Conservation (phyloP, 2,797 vertebrate genomes). For the Enteromius paludinosus region DNA sequence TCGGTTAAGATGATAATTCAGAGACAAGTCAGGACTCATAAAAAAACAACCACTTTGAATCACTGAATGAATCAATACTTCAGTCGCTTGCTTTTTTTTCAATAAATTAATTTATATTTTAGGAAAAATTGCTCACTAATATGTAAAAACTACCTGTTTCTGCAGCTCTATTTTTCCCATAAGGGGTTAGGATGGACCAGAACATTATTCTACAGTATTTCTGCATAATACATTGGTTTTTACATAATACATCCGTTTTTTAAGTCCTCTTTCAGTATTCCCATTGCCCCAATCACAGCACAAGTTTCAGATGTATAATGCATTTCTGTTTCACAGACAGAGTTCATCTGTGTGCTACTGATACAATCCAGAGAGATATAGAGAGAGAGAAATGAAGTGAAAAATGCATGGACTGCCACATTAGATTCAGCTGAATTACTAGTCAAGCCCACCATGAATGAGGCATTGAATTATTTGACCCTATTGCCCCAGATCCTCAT, state of each 20-base stretch:
- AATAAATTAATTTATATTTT: neutral
- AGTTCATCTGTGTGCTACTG: neutral
- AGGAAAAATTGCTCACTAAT: neutral
- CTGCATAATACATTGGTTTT: neutral
- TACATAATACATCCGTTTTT: neutral
- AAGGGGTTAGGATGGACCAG: neutral
- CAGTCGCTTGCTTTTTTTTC: neutral
- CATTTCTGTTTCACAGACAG: conserved; percentile 7
- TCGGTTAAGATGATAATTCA: too few relatives aligned
- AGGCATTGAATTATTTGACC: conserved; percentile 62
- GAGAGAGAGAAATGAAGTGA: conserved; percentile 68
- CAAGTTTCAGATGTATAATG: neutral
- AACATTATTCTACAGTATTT: neutral
- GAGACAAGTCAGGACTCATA: too few relatives aligned
- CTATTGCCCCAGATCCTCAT: conserved; percentile 49
- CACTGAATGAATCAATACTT: neutral
- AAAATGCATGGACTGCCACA: conserved; percentile 70
- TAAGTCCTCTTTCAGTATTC: neutral
- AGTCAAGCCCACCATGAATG: conserved; percentile 64
- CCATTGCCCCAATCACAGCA: neutral
- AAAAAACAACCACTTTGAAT: too few relatives aligned
- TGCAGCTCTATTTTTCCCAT: neutral
- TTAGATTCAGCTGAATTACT: conserved; percentile 70
- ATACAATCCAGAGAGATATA: conserved; percentile 36
- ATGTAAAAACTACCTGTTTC: neutral